Conservation (phyloP, 2,888 invertebrate genomes). For the Idaea aversata region DNA sequence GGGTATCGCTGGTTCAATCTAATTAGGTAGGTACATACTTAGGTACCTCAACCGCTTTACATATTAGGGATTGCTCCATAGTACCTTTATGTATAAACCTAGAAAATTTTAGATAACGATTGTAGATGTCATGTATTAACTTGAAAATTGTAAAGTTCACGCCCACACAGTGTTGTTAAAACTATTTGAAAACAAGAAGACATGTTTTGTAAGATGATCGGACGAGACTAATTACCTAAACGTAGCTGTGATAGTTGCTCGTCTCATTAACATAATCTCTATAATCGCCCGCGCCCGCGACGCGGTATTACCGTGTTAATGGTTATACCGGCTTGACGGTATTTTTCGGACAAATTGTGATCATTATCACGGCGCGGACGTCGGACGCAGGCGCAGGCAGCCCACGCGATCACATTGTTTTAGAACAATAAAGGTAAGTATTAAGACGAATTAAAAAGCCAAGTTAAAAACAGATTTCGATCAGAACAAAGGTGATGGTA, state of each 20-base stretch:
- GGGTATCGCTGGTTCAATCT: not conserved
- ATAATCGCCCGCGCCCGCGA: not conserved
- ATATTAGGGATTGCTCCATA: not conserved
- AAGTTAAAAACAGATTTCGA: not conserved
- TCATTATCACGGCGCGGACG: constrained; percentile 16
- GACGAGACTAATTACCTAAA: not conserved
- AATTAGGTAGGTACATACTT: not conserved
- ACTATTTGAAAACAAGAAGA: not conserved
- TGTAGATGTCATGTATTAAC: not conserved
- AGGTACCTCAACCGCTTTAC: not conserved
- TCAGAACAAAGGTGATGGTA: not conserved
- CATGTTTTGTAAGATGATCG: not conserved
- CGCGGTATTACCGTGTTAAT: constrained; percentile 15
- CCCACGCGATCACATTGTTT: constrained; percentile 13
- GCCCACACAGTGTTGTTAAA: not conserved
- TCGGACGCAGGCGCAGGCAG: not conserved
- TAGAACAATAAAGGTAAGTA: constrained; percentile 3
- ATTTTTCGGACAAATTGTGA: constrained; percentile 14
- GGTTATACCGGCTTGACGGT: constrained; percentile 7
- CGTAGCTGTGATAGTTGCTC: not conserved
- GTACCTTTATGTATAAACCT: not conserved
- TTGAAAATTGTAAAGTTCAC: not conserved
- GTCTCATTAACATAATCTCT: constrained; percentile 1
- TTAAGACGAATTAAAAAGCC: not conserved
- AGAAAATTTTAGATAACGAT: not conserved